phyloP scores from a whole-genome alignment of 2,113 vertebrate genomes.

The Hippocampus barbouri region DNA sequence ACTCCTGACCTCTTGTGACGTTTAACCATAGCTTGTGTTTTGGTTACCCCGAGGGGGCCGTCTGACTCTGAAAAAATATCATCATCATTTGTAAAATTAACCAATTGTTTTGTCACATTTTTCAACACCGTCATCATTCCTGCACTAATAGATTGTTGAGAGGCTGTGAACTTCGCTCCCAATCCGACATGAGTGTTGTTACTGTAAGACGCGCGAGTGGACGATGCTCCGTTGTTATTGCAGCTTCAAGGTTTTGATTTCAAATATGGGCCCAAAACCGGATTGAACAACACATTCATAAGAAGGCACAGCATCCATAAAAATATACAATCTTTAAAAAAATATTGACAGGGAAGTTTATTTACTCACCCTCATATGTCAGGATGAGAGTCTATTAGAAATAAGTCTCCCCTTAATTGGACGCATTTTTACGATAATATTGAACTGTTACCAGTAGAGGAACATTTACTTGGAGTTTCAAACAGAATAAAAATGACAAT shows the following conservation, averaged over 20 bases:
- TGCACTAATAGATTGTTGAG: constrained; percentile 70
- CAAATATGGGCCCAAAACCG: background rate
- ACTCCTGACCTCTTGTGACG: constrained; percentile 64
- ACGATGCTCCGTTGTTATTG: too few species aligned
- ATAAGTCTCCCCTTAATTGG: too few species aligned
- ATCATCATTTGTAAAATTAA: constrained; percentile 83
- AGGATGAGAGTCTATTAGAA: too few species aligned
- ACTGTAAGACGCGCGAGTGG: background rate
- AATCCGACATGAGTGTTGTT: constrained; percentile 1
- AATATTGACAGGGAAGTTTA: background rate
- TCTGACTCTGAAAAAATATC: constrained; percentile 62
- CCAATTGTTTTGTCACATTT: constrained; percentile 78
- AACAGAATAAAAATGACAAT: too few species aligned
- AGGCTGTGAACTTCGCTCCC: constrained; percentile 58
- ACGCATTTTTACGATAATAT: too few species aligned
- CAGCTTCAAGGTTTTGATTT: too few species aligned
- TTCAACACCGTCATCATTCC: constrained; percentile 71
- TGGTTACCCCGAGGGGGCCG: constrained; percentile 56
- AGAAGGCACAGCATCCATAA: background rate
- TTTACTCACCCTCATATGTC: background rate
- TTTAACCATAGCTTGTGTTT: constrained; percentile 60
- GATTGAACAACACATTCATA: background rate
- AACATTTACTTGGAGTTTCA: too few species aligned
- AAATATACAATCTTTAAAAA: background rate
- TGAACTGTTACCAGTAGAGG: too few species aligned